Evolutionary conservation across 2,797 vertebrate species (phyloP), one percentile per base, ranked within the genome.

Genomic region (Cynodonichthys magdalenae): DNA sequence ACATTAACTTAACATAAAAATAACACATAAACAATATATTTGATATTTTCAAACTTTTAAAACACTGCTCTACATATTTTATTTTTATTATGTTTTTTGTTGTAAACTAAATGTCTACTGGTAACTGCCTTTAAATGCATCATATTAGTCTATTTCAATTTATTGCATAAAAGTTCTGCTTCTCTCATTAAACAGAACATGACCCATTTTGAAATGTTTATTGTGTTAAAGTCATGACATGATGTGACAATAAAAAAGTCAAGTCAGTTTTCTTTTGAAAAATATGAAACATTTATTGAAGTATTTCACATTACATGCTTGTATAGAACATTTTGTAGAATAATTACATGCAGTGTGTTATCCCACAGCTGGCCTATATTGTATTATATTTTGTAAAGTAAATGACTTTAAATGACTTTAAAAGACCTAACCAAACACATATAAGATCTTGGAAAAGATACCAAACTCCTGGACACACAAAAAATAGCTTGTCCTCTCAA

Each of bases 211-310:
- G 15, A 42, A 15, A 5, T 27, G 15, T 39, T 12, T 39, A 39
- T 39, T 39, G 11, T 39, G 36, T 39, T 12, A 39, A 53, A 7
- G 14, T 11, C 15, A 20, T 50, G 19, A 7, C 14, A 8, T 24
- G 20, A 29, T 10, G 53, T 42, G 1, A 1, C 46, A 20, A 56
- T 28, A 63, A 51, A 65, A 53, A 59, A 12, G 53, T 58, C 68
- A 69, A 53, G 36, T 7, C 18, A 7, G 18, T 52, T 73, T 80
- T 79, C 59, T 65, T 84, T 84, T 85, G 73, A 91, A 90, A 89
- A 89, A 84, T 88, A 86, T 79, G 63, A 88, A 89, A 88, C 79
- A 64, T 88, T 91, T 87, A 87, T 82, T 89, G 75, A 73, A 77
- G 27, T 62, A 79, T 67, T 73, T 83, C 71, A 89, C 85, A 88